Base-by-base conservation (phyloP, 2,888 invertebrate genomes). In the Pollenia griseotomentosa region DNA sequence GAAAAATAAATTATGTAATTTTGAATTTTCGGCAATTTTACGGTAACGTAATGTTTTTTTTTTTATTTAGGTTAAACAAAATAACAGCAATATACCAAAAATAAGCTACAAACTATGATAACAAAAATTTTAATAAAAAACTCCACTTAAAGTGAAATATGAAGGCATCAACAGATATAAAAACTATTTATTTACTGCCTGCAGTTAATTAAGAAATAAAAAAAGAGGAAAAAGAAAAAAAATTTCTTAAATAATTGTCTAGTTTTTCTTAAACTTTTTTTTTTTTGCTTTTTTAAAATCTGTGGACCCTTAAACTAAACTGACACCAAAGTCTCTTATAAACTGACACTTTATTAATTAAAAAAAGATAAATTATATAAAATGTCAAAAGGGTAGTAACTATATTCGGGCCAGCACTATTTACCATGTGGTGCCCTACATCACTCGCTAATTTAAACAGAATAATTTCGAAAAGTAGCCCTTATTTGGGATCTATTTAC, bases 1-100 rank as follows among this genome's bases (percentile, higher is more conserved):
- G 65, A 83, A 57, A 81, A 73, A 81, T 71, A 42, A 46, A 83
- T 87, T 87, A 87, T 87, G 81, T 81, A 87, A 86, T 59, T 33
- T 33, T 33, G 33, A 53, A 42, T 73, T 84, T 87, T 87, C 81
- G 81, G 80, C 71, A 86, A 83, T 86, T 83, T 70, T 65, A 83
- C 65, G 71, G 19, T 71, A 86, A 83, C 86, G 86, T 86, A 86
- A 87, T 87, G 81, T 66, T 77, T 77, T 16, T 77, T 77, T 16
- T 79, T 75, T 81, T 77, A 33, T 82, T 81, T 75, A 75, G 86
- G 82, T 86, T 79, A 83, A 83, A 12, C 74, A 46, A 70, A 84
- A 73, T 44, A 14, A 73, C 5, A 33, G 33, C 33, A 40, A 68
- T 2, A 57, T 10, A 63, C 40, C 14, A 44, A 46, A 61, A 71